Evolutionary conservation across 2,888 invertebrate species (phyloP).

Genomic region (Lissonota sp.): DNA sequence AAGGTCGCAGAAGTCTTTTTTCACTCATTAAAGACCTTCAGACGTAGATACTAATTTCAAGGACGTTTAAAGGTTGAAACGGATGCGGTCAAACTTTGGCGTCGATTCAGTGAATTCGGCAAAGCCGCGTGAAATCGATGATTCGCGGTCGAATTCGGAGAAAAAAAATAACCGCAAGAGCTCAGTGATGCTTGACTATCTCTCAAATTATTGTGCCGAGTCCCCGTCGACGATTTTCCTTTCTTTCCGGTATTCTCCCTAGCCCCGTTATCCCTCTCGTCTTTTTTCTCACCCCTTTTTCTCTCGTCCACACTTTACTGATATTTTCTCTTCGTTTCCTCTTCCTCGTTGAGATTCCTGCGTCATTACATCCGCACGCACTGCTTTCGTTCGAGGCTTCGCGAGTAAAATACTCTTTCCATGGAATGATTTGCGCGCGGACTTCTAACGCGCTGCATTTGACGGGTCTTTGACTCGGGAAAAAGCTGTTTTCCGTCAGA

Average conservation of each 20-base stretch:
- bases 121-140: too few relatives aligned
- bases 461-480: too few relatives aligned
- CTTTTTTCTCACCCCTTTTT: constrained; percentile 40
- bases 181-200: constrained; percentile 52
- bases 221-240: constrained; percentile 12
- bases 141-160: too few relatives aligned
- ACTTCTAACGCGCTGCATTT: too few relatives aligned
- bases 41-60: neutral
- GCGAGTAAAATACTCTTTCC: too few relatives aligned
- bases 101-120: too few relatives aligned
- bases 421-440: too few relatives aligned
- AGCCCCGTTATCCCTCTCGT: constrained; percentile 41
- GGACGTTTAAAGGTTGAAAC: neutral
- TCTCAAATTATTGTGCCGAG: constrained; percentile 30
- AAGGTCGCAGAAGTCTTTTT: neutral
- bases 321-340: constrained; percentile 5
- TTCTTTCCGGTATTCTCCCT: constrained; percentile 50
- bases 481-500: too few relatives aligned
- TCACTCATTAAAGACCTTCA: neutral
- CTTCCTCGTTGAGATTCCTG: constrained; percentile 14
- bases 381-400: too few relatives aligned
- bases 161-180: constrained; percentile 1
- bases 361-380: neutral
- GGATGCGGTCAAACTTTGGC: too few relatives aligned
- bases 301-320: constrained; percentile 14